A percentile compares a stretch with the other conserved stretches of the same genome.
These are phyloP conservation scores for Pantherophis alleghaniensis DNA, from an alignment of 2,797 vertebrate species.

Conservation along the genomic window DNA sequence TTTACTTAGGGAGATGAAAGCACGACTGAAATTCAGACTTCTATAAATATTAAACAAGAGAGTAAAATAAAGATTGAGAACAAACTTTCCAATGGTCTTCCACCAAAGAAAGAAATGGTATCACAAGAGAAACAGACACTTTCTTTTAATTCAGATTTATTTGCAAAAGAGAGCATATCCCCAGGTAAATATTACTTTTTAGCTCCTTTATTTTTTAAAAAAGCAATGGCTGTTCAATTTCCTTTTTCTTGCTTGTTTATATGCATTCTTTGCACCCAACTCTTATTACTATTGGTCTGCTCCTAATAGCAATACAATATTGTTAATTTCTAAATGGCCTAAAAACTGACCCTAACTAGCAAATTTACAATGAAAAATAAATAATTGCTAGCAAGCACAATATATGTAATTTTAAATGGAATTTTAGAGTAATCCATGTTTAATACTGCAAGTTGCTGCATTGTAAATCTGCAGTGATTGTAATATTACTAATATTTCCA, in stretches of 20 bases:
- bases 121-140: slow-evolving; percentile 32
- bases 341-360: not conserved
- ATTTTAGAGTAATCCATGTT: not conserved
- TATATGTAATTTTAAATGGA: no score
- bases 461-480: not conserved
- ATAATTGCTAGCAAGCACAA: not conserved
- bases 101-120: slow-evolving; percentile 39
- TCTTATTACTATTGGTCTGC: not conserved
- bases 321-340: not conserved
- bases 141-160: not conserved
- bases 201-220: not conserved
- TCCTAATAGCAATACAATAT: not conserved
- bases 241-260: not conserved
- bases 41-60: slow-evolving; percentile 9
- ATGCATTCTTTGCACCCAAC: not conserved
- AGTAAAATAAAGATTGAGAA: slow-evolving; percentile 43
- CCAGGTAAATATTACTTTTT: slow-evolving; percentile 44
- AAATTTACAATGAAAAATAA: not conserved
- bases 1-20: slow-evolving; percentile 54
- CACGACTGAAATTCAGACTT: slow-evolving; percentile 7
- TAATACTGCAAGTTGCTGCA: not conserved
- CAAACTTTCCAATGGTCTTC: slow-evolving; percentile 19
- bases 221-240: not conserved
- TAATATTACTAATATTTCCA: not conserved
- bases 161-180: slow-evolving; percentile 23